Conservation (phyloP, 2,888 invertebrate genomes). For the Pristionchus mayeri region DNA sequence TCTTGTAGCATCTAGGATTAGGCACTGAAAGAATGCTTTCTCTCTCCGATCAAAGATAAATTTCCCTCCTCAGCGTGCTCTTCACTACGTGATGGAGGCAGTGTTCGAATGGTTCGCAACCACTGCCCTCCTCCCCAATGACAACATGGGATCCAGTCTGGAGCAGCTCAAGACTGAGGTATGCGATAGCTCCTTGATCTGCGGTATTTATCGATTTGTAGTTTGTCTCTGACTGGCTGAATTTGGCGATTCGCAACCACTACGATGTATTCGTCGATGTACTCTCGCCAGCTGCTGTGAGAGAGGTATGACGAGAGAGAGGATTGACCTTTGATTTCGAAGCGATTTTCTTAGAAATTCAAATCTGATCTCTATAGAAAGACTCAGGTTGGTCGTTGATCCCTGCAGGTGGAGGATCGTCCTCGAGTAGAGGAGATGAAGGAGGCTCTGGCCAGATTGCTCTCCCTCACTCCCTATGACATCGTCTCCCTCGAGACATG, state of each 20-base stretch:
- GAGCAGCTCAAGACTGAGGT: conserved; percentile 76
- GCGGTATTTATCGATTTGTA: conserved; percentile 56
- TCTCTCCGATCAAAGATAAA: neutral
- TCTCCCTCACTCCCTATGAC: conserved; percentile 97
- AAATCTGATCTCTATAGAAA: neutral
- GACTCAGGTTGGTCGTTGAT: neutral
- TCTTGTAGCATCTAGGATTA: too few relatives aligned
- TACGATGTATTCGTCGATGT: conserved; percentile 93
- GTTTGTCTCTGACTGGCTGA: conserved; percentile 93
- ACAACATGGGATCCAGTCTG: conserved; percentile 73
- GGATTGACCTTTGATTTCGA: conserved; percentile 82
- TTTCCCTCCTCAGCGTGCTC: conserved; percentile 77
- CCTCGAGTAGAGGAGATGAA: conserved; percentile 86
- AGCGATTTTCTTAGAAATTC: too few relatives aligned
- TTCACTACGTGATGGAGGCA: conserved; percentile 93
- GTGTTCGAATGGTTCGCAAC: conserved; percentile 99
- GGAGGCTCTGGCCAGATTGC: conserved; percentile 85
- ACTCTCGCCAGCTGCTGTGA: conserved; percentile 85
- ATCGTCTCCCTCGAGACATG: conserved; percentile 87
- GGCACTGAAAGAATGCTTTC: neutral
- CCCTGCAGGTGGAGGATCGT: conserved; percentile 55
- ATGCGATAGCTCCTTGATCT: conserved; percentile 10
- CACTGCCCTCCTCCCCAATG: conserved; percentile 93
- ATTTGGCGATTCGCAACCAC: conserved; percentile 87
- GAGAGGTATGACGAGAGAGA: neutral